Percentiles rank a stretch among this genome's conserved stretches.
Conservation (phyloP, 2,888 invertebrate genomes). For the Drosophila bunnanda region DNA sequence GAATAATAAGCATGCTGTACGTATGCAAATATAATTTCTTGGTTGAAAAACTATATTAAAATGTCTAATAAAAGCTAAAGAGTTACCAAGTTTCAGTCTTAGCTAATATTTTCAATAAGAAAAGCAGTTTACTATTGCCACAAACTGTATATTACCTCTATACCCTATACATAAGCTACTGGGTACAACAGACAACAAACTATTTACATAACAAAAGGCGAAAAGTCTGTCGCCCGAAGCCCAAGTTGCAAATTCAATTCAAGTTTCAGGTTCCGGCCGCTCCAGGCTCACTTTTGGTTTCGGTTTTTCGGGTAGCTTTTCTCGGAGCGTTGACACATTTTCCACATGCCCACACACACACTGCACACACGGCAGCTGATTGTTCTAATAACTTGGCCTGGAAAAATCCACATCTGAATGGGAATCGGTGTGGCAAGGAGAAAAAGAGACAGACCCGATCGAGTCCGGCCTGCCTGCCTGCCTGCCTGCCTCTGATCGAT, state of each 20-base stretch:
- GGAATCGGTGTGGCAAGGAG: conserved; percentile 13
- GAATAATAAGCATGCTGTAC: conserved; percentile 7
- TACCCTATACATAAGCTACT: neutral
- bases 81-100: neutral
- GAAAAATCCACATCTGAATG: conserved; percentile 21
- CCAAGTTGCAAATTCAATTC: conserved; percentile 49
- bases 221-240: conserved; percentile 72
- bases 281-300: conserved; percentile 41
- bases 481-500: conserved; percentile 65
- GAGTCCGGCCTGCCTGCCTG: neutral
- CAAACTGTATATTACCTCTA: too few species aligned
- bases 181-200: conserved; percentile 12
- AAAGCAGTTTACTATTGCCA: too few species aligned
- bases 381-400: conserved; percentile 37
- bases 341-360: conserved; percentile 63
- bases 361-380: conserved; percentile 8
- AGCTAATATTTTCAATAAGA: too few species aligned
- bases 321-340: conserved; percentile 75
- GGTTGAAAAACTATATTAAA: neutral
- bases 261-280: conserved; percentile 27
- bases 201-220: conserved; percentile 77
- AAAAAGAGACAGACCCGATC: neutral
- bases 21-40: neutral
- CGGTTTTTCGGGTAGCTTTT: conserved; percentile 15
- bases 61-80: neutral